Conservation (phyloP, 2,797 vertebrate species). For the Phyllotis vaccarum region DNA sequence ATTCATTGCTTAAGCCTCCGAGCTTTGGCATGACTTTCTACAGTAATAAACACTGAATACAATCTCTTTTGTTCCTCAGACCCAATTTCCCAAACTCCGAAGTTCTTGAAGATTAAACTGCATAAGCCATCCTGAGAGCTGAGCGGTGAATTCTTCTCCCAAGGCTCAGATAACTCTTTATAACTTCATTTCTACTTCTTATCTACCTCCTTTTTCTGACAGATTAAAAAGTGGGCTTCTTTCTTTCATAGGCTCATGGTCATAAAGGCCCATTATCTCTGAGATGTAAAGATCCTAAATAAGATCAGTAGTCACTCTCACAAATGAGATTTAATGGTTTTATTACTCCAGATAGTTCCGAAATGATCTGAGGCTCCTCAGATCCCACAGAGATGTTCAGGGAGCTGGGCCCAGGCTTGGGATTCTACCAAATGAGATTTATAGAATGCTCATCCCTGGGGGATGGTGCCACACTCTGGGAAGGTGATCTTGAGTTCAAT, state of each 20-base stretch:
- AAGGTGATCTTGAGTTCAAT: background rate
- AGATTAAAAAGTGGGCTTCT: conserved; percentile 46
- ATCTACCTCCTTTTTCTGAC: conserved; percentile 17
- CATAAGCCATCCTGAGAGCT: background rate
- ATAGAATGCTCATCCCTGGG: background rate
- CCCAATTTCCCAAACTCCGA: conserved; percentile 37
- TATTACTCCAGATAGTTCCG: conserved; percentile 58
- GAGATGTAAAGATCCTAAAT: conserved; percentile 51
- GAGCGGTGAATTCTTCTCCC: conserved; percentile 59
- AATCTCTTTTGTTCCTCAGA: conserved; percentile 34
- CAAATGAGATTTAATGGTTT: conserved; percentile 62
- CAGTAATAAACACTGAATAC: background rate
- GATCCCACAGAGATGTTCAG: background rate
- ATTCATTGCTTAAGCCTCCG: conserved; percentile 1
- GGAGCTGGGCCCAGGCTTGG: background rate
- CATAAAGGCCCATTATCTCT: background rate
- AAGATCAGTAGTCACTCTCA: conserved; percentile 6
- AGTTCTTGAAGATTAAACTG: conserved; percentile 27
- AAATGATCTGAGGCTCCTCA: conserved; percentile 10
- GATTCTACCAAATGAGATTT: background rate
- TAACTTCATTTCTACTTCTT: conserved; percentile 55
- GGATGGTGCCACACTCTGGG: background rate
- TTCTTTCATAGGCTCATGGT: background rate
- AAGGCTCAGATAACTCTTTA: conserved; percentile 47
- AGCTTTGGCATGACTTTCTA: background rate